phyloP scores from a whole-genome alignment of 2,797 vertebrate species.

The Buceros bicornis region DNA sequence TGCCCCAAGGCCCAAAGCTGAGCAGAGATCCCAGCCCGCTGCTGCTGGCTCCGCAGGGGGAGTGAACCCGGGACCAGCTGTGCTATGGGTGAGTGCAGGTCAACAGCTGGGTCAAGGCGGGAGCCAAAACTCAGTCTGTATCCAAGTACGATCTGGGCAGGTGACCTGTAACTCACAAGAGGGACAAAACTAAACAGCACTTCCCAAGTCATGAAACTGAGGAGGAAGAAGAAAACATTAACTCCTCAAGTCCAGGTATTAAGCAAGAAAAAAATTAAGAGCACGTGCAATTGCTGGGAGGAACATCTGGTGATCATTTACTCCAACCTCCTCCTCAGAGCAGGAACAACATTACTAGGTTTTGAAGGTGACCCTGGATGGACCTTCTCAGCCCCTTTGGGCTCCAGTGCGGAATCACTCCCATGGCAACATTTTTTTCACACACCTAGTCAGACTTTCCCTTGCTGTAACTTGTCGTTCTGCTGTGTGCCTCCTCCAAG shows the following conservation, averaged over 20 bases:
- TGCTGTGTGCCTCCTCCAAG: not conserved
- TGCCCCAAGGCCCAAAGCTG: not conserved
- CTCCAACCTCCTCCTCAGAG: not conserved
- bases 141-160: not conserved
- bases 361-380: not conserved
- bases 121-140: not conserved
- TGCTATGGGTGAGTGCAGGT: rapidly evolving
- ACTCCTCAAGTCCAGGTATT: not conserved
- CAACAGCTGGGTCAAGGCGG: not conserved
- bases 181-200: not conserved
- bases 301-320: slow-evolving; percentile 46
- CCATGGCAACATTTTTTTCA: not conserved
- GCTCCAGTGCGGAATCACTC: not conserved
- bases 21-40: not conserved
- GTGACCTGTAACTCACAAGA: not conserved
- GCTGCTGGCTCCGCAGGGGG: not conserved
- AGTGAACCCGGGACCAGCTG: not conserved
- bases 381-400: not conserved
- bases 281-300: not conserved
- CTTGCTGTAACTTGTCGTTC: not conserved
- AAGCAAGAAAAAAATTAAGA: not conserved
- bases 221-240: not conserved
- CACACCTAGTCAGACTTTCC: not conserved
- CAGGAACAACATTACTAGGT: not conserved
- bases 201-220: not conserved